Percentiles rank a stretch among this genome's conserved stretches.
Evolutionary conservation across 1,140 invertebrate species (phyloP).

Genomic region (Diuraphis noxia): DNA sequence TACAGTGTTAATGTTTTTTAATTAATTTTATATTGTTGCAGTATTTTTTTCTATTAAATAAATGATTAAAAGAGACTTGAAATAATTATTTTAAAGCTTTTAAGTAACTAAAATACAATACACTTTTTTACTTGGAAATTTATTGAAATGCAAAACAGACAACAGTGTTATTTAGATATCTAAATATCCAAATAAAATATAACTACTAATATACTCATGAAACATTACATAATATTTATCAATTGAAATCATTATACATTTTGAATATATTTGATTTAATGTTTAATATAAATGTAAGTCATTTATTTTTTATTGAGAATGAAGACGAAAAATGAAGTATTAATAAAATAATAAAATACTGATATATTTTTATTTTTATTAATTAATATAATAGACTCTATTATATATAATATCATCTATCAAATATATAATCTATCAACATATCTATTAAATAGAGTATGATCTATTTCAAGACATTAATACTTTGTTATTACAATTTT

Average conservation of each 20-base stretch:
- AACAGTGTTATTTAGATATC: not conserved
- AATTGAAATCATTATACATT: not conserved
- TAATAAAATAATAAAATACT: no score
- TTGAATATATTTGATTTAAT: not conserved
- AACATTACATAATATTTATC: not conserved
- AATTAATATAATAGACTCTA: no score
- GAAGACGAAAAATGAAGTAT: not conserved
- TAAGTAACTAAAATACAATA: not conserved
- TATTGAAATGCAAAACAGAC: not conserved
- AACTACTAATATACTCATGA: not conserved
- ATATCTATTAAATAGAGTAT: not conserved
- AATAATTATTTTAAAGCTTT: not conserved
- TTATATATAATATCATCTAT: no score
- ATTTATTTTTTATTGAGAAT: not conserved
- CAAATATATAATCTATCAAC: no score
- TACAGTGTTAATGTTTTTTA: not conserved
- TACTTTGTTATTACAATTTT: no score
- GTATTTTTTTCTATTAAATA: not conserved
- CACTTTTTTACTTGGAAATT: not conserved
- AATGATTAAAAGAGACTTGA: not conserved
- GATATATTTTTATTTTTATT: no score
- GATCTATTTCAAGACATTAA: no score
- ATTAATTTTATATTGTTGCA: not conserved
- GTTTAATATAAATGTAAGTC: not conserved
- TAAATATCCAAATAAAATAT: not conserved